Conservation (phyloP, 2,888 invertebrate species). For the Elegia similella region DNA sequence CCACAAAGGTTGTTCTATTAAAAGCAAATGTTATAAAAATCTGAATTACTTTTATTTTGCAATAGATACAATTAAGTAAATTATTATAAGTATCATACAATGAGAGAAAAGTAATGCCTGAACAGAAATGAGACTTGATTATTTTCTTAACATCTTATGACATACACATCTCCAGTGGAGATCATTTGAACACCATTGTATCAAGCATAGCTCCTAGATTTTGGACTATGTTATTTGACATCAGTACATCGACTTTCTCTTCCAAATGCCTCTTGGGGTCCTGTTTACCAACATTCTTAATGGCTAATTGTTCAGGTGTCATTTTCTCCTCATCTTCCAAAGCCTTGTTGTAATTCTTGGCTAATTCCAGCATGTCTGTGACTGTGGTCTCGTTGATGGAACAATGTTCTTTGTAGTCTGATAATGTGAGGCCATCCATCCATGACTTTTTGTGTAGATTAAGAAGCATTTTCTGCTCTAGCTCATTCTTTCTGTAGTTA, state of each 20-base stretch:
- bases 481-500: constrained; percentile 98
- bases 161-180: constrained; percentile 41
- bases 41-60: constrained; percentile 59
- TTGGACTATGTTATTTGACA: constrained; percentile 99
- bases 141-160: constrained; percentile 56
- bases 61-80: constrained; percentile 57
- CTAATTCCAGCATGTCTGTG: constrained; percentile 97
- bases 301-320: constrained; percentile 99
- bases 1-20: constrained; percentile 58
- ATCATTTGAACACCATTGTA: constrained; percentile 80
- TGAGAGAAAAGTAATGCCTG: constrained; percentile 41
- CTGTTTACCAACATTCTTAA: constrained; percentile 99
- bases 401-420: constrained; percentile 96
- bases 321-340: constrained; percentile 99
- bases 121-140: constrained; percentile 45
- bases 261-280: constrained; percentile 99
- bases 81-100: constrained; percentile 61
- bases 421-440: constrained; percentile 96
- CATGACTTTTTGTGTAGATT: constrained; percentile 99
- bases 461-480: constrained; percentile 99
- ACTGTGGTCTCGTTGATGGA: constrained; percentile 96
- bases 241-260: constrained; percentile 97
- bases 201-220: constrained; percentile 98
- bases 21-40: constrained; percentile 39
- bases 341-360: constrained; percentile 98